Percentiles rank a stretch among this genome's conserved stretches.
phyloP scores from a whole-genome alignment of 2,797 vertebrate species.

The Hemibagrus guttatus region DNA sequence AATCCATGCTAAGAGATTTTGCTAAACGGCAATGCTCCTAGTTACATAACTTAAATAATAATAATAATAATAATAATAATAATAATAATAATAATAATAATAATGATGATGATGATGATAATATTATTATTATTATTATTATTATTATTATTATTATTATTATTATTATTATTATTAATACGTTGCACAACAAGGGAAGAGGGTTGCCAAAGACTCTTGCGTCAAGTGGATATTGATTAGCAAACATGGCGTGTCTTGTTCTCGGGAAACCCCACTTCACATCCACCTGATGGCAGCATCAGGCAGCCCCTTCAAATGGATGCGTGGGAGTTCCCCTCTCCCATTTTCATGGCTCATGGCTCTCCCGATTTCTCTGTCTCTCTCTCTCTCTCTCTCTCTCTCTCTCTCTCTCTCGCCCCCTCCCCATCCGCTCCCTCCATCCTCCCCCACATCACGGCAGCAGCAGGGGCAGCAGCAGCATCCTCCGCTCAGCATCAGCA shows the following conservation, averaged over 20 bases:
- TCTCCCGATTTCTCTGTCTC: slow-evolving; percentile 53
- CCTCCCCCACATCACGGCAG: slow-evolving; percentile 71
- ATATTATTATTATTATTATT: no score
- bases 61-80: neutral
- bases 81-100: neutral
- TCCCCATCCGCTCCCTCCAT: slow-evolving; percentile 50
- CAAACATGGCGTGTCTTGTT: slow-evolving; percentile 61
- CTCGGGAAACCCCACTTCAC: slow-evolving; percentile 73
- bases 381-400: slow-evolving; percentile 52
- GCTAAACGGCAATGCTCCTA: neutral
- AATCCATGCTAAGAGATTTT: neutral
- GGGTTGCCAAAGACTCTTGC: slow-evolving; percentile 30
- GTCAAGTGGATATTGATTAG: slow-evolving; percentile 49
- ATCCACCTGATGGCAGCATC: slow-evolving; percentile 81
- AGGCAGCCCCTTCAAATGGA: slow-evolving; percentile 78
- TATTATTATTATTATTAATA: no score
- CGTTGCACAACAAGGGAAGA: neutral
- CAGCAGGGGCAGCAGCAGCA: slow-evolving; percentile 56
- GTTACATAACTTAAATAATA: neutral
- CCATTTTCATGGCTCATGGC: slow-evolving; percentile 63
- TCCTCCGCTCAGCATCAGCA: slow-evolving; percentile 53
- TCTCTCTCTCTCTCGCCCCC: slow-evolving; percentile 44
- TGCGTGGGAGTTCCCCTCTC: slow-evolving; percentile 85
- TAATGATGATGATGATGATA: neutral
- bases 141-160: no score